phyloP scores from a whole-genome alignment of 2,113 vertebrate species.

The Pseudorectes ferrugineus region DNA sequence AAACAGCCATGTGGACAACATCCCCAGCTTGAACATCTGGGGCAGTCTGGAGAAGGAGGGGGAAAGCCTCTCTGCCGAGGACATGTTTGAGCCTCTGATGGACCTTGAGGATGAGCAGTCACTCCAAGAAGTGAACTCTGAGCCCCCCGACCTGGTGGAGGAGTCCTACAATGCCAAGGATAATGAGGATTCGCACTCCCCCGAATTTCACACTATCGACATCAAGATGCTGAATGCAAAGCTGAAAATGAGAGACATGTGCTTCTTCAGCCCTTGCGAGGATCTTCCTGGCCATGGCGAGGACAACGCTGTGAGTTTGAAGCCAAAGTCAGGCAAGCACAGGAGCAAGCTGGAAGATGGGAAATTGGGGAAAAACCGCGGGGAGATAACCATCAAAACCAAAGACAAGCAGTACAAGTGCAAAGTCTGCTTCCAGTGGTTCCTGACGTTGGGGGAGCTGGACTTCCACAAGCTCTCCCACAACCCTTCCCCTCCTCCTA shows the following conservation, averaged over 20 bases:
- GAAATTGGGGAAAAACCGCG: conserved; percentile 56
- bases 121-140: not conserved
- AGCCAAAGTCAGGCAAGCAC: conserved; percentile 17
- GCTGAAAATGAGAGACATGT: conserved; percentile 79
- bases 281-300: conserved; percentile 41
- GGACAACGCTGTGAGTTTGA: not conserved
- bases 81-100: conserved; percentile 57
- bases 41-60: conserved; percentile 60
- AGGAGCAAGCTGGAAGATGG: conserved; percentile 66
- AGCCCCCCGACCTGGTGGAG: conserved; percentile 61
- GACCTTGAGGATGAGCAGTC: conserved; percentile 62
- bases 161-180: not conserved
- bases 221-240: conserved; percentile 78
- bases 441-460: conserved; percentile 87
- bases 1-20: conserved; percentile 45
- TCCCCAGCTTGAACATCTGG: conserved; percentile 69
- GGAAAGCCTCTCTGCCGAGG: conserved; percentile 17
- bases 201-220: conserved; percentile 72
- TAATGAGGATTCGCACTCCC: not conserved
- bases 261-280: conserved; percentile 74
- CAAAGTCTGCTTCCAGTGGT: conserved; percentile 95
- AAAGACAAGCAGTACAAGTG: conserved; percentile 92
- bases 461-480: conserved; percentile 95
- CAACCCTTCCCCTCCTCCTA: conserved; percentile 91
- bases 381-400: conserved; percentile 73